A percentile compares a stretch with the other conserved stretches of the same genome.
Conservation (phyloP, 2,888 invertebrate species). For the Chrysotoxum bicinctum region DNA sequence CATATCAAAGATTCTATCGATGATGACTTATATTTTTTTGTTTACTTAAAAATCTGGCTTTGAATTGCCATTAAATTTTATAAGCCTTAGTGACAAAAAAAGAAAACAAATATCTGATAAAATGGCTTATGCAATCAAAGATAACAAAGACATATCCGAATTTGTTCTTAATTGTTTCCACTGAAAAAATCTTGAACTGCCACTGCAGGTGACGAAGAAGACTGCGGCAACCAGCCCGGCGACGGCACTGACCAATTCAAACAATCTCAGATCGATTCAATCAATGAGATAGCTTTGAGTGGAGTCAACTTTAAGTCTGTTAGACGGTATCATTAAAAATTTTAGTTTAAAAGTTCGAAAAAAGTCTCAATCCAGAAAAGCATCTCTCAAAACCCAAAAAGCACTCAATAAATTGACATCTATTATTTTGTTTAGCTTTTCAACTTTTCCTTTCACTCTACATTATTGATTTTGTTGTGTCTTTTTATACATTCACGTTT, state of each 20-base stretch:
- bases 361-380: background rate
- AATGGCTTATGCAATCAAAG: constrained; percentile 1
- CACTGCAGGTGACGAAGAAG: background rate
- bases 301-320: background rate
- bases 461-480: background rate
- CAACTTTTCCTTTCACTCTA: constrained; percentile 31
- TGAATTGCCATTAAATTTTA: constrained; percentile 1
- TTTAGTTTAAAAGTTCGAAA: background rate
- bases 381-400: background rate
- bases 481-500: constrained; percentile 44
- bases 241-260: background rate
- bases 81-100: background rate
- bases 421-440: background rate
- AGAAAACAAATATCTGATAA: background rate
- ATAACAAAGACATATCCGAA: background rate
- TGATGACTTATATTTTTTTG: background rate
- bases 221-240: background rate
- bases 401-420: constrained; percentile 7
- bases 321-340: background rate
- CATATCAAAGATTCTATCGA: constrained; percentile 4
- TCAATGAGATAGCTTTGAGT: constrained; percentile 9
- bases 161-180: background rate
- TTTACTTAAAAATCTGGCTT: background rate
- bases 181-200: background rate
- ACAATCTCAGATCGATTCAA: background rate